A percentile compares a stretch with the other conserved stretches of the same genome.
These are phyloP conservation scores for Propithecus perrieri DNA, from an alignment of 2,797 vertebrate species.

Conservation along the genomic window DNA sequence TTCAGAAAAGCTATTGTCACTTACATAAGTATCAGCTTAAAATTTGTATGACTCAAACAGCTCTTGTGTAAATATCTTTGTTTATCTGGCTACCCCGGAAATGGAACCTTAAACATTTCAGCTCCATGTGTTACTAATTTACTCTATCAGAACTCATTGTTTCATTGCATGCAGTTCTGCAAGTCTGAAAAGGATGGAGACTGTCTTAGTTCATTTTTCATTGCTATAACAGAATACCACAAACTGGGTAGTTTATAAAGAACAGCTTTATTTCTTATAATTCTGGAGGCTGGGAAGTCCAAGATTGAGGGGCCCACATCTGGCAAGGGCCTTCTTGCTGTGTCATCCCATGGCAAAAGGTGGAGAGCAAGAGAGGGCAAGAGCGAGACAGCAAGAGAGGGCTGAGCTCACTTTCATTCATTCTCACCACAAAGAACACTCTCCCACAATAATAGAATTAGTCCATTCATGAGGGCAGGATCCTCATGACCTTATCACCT, in stretches of 20 bases:
- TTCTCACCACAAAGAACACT: not conserved
- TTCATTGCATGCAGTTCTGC: slow-evolving; percentile 27
- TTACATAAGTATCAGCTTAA: slow-evolving; percentile 35
- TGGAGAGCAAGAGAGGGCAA: not conserved
- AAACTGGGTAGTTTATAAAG: not conserved
- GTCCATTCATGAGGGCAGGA: not conserved
- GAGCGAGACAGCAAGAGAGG: not conserved
- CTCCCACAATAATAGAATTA: not conserved
- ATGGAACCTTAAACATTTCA: slow-evolving; percentile 47
- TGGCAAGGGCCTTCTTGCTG: not conserved
- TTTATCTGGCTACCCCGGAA: slow-evolving; percentile 60
- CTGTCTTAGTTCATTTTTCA: not conserved
- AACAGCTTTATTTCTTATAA: not conserved
- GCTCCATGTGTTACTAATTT: slow-evolving; percentile 49
- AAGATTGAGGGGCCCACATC: not conserved
- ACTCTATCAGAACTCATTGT: slow-evolving; percentile 23
- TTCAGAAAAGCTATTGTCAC: slow-evolving; percentile 37
- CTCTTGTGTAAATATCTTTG: slow-evolving; percentile 55
- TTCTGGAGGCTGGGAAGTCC: not conserved
- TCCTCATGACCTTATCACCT: not conserved
- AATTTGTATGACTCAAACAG: slow-evolving; percentile 36
- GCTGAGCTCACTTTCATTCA: not conserved
- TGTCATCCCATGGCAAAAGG: not conserved
- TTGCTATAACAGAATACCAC: not conserved
- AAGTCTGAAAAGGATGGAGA: not conserved